Evolutionary conservation across 2,797 vertebrate species (phyloP).

Genomic region (Tamandua tetradactyla): DNA sequence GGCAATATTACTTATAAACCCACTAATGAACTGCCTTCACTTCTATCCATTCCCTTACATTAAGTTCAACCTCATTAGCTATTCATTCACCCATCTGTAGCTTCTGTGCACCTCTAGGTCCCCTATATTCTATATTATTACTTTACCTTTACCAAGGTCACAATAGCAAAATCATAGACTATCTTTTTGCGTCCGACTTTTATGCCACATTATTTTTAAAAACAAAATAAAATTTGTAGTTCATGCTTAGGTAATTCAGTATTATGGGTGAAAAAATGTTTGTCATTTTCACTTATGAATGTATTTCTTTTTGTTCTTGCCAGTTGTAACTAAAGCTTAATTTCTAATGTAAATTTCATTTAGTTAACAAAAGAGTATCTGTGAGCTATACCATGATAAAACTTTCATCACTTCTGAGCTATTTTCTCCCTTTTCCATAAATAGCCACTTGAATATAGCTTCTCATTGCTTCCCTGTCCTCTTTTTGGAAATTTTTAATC

Average conservation of each 20-base stretch:
- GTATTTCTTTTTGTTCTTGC: not conserved
- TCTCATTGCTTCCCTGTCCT: not conserved
- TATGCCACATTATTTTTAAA: not conserved
- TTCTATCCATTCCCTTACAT: too few species aligned
- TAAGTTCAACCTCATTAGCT: too few species aligned
- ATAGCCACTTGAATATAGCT: not conserved
- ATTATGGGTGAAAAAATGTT: not conserved
- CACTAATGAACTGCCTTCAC: too few species aligned
- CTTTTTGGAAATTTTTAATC: not conserved
- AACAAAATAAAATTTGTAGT: slow-evolving; percentile 4
- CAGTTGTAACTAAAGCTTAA: not conserved
- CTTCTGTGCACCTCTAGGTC: too few species aligned
- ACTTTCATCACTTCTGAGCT: not conserved
- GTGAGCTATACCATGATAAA: not conserved
- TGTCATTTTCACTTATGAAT: not conserved
- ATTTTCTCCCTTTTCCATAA: not conserved
- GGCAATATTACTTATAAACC: too few species aligned
- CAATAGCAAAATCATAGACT: too few species aligned
- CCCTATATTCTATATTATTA: too few species aligned
- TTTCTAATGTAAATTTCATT: not conserved
- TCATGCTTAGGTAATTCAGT: not conserved
- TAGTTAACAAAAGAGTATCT: not conserved
- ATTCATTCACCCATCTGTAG: too few species aligned
- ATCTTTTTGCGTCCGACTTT: too few species aligned
- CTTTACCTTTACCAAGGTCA: too few species aligned